Percentiles rank a stretch among this genome's conserved stretches.
Evolutionary conservation across 1,140 invertebrate species (phyloP).

Genomic region (Procambarus virginalis): DNA sequence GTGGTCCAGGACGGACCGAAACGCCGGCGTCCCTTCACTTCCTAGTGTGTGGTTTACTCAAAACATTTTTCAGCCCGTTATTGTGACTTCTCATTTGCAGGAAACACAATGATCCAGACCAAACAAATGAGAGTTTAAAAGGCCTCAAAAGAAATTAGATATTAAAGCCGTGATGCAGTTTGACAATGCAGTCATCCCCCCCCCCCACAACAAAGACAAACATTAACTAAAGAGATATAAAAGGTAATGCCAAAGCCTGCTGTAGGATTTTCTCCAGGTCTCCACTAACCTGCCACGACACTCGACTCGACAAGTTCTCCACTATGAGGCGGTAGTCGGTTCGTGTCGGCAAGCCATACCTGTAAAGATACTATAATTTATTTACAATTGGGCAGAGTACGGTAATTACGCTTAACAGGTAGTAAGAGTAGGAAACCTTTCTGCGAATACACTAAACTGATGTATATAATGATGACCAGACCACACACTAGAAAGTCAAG

Average conservation of each 20-base stretch:
- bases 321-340: slow-evolving; percentile 97
- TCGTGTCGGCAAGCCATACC: slow-evolving; percentile 97
- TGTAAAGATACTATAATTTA: slow-evolving; percentile 73
- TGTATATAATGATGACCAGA: too few relatives aligned
- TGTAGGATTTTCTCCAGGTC: background rate
- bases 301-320: slow-evolving; percentile 96
- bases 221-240: slow-evolving; percentile 8
- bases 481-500: too few relatives aligned
- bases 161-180: background rate
- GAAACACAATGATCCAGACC: too few relatives aligned
- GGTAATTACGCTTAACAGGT: too few relatives aligned
- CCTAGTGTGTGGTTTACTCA: too few relatives aligned
- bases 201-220: slow-evolving; percentile 34
- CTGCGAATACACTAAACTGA: too few relatives aligned
- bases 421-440: too few relatives aligned
- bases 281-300: slow-evolving; percentile 89
- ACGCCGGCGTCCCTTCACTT: too few relatives aligned
- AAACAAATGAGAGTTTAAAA: too few relatives aligned
- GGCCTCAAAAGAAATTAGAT: background rate
- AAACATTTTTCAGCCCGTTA: too few relatives aligned
- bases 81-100: too few relatives aligned
- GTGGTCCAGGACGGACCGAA: too few relatives aligned
- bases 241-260: background rate
- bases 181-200: slow-evolving; percentile 1
- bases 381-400: background rate